Base-by-base conservation (phyloP, 2,113 vertebrate species). In the Glaucidium brasilianum region DNA sequence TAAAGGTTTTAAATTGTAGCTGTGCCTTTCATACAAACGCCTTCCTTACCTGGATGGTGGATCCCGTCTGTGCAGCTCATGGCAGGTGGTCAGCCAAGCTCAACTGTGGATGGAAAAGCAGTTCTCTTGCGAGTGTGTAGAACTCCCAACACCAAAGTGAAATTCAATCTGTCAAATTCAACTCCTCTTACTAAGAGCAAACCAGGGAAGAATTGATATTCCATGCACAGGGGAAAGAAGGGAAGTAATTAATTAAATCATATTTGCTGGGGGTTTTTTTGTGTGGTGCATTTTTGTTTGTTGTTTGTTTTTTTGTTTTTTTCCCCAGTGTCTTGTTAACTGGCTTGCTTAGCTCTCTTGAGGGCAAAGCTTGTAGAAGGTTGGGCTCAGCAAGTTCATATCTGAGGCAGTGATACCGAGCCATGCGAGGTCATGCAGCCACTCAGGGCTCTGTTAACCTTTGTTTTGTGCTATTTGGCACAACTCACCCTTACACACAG, bases 351-450 rank as follows among this genome's bases (percentile, higher is more conserved):
- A 17, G n/a, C 49, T 93, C 12, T 67, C 62, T 43, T 49, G 17
- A 80, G 20, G 39, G 53, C 55, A 92, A 94, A 86, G 67, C 37
- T 86, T 75, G 4, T 89, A 64, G 60, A 90, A 90, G 23, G 30
- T 76, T 63, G 37, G 34, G 12, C 80, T 91, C 72, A 55, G 34
- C 34, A 82, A 50, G 15, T 49, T 45, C 18, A 11, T 6, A 5
- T 74, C 63, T 85, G 63, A 87, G 49, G 47, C 66, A 41, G 35
- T 45, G 2, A 8, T 76, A 50, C 60, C 2, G 4, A 32, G 5
- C 49, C 25, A 1, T 47, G 60, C 25, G 71, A 49, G 23, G 45
- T 72, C 52, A 55, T 34, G 10, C 53, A 85, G 47, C 11, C 30
- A 66, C 49, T 25, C 34, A 66, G 64, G 35, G 35, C 62, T 93